phyloP scores from a whole-genome alignment of 1,140 invertebrate genomes.

The Lepidostoma basale region DNA sequence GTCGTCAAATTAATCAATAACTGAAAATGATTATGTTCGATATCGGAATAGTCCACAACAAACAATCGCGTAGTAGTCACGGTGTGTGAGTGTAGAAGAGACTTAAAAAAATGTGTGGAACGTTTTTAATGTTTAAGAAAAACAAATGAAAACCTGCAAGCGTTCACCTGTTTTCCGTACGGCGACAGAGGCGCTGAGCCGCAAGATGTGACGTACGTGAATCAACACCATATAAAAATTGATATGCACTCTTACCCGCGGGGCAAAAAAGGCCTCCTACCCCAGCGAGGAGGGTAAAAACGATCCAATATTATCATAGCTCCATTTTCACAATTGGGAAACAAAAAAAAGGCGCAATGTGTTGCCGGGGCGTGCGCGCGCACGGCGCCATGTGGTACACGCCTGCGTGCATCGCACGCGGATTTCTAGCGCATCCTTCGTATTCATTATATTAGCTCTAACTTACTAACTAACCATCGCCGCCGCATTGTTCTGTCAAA shows the following conservation, averaged over 20 bases:
- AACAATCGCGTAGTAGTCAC: too few relatives aligned
- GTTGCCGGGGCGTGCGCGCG: constrained; percentile 36
- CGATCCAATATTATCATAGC: constrained; percentile 20
- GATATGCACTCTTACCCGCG: constrained; percentile 15
- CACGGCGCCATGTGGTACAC: constrained; percentile 41
- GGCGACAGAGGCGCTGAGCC: neutral
- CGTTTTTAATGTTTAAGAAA: constrained; percentile 3
- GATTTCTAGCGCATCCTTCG: too few relatives aligned
- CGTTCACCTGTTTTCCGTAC: constrained; percentile 6
- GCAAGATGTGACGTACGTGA: constrained; percentile 19
- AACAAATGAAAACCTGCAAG: neutral
- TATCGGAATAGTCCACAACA: neutral
- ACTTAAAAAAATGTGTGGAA: neutral
- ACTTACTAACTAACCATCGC: too few relatives aligned
- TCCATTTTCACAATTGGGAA: constrained; percentile 28
- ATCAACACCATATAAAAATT: constrained; percentile 24
- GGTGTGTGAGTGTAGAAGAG: too few relatives aligned
- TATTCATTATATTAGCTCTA: too few relatives aligned
- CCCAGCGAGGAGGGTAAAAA: neutral
- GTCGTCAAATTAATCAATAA: neutral
- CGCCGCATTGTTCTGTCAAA: too few relatives aligned
- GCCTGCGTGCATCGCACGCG: neutral
- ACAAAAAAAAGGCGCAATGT: constrained; percentile 47
- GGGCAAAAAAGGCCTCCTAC: neutral
- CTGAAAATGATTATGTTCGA: neutral